Percentiles rank a stretch among this genome's conserved stretches.
These are phyloP conservation scores for Myanophis thanlyinensis DNA, from an alignment of 2,113 vertebrate genomes.

Conservation along the genomic window DNA sequence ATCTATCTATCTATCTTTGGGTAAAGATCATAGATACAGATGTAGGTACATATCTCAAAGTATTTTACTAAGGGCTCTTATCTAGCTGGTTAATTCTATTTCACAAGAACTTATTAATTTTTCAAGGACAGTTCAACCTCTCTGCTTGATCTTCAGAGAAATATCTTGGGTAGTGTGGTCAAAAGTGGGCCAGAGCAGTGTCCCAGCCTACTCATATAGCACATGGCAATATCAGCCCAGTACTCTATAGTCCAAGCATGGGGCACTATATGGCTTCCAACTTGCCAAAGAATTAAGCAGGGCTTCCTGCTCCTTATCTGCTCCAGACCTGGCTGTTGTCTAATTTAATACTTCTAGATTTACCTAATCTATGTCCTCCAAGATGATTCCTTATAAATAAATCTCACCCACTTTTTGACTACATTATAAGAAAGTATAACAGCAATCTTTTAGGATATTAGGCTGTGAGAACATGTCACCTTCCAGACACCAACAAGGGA, in stretches of 20 bases:
- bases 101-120: background rate
- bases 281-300: background rate
- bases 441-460: background rate
- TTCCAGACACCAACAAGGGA: constrained; percentile 11
- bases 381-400: background rate
- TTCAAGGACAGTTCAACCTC: background rate
- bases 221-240: background rate
- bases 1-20: background rate
- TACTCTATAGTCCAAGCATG: background rate
- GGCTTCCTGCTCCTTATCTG: background rate
- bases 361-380: background rate
- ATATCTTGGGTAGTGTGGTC: background rate
- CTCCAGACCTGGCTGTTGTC: background rate
- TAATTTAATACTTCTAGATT: background rate
- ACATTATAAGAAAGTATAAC: background rate
- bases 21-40: background rate
- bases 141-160: background rate
- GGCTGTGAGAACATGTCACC: background rate
- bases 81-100: background rate
- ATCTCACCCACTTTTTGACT: background rate
- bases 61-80: background rate
- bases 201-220: background rate
- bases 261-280: background rate
- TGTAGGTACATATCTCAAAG: background rate
- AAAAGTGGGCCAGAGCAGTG: background rate